phyloP scores from a whole-genome alignment of 1,140 invertebrate species.

The Tetranychus urticae region DNA sequence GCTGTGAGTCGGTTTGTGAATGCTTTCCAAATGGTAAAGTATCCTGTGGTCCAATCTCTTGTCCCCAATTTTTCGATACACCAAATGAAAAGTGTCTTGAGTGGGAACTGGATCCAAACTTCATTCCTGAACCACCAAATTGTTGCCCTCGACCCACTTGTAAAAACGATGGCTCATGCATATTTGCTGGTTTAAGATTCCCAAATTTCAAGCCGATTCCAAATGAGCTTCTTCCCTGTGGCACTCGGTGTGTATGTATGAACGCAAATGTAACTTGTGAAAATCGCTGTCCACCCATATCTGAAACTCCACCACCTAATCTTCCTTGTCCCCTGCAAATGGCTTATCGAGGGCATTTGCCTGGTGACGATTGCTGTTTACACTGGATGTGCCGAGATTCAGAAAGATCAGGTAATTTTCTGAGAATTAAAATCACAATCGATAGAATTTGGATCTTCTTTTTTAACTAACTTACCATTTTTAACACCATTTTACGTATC shows the following conservation, averaged over 20 bases:
- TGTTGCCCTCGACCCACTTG: slow-evolving; percentile 43
- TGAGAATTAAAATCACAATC: background rate
- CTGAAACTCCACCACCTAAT: slow-evolving; percentile 40
- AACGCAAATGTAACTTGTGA: slow-evolving; percentile 60
- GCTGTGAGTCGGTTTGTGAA: slow-evolving; percentile 41
- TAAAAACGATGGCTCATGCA: slow-evolving; percentile 17
- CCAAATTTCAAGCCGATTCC: slow-evolving; percentile 41
- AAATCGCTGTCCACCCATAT: slow-evolving; percentile 42
- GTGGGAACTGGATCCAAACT: slow-evolving; percentile 48
- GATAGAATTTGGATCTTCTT: background rate
- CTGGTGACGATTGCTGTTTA: slow-evolving; percentile 41
- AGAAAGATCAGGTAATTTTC: background rate
- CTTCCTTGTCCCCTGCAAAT: slow-evolving; percentile 35
- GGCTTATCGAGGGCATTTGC: slow-evolving; percentile 26
- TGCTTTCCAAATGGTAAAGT: slow-evolving; percentile 34
- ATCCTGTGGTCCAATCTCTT: slow-evolving; percentile 35
- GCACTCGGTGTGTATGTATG: slow-evolving; percentile 59
- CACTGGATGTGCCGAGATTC: slow-evolving; percentile 18
- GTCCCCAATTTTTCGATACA: slow-evolving; percentile 11
- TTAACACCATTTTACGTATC: background rate
- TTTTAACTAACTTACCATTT: background rate
- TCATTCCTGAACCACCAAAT: slow-evolving; percentile 41
- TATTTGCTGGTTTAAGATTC: slow-evolving; percentile 22
- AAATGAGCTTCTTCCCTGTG: slow-evolving; percentile 37
- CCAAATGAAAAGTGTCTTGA: slow-evolving; percentile 48